Base-by-base conservation (phyloP, 2,797 vertebrate species). In the Alca torda region DNA sequence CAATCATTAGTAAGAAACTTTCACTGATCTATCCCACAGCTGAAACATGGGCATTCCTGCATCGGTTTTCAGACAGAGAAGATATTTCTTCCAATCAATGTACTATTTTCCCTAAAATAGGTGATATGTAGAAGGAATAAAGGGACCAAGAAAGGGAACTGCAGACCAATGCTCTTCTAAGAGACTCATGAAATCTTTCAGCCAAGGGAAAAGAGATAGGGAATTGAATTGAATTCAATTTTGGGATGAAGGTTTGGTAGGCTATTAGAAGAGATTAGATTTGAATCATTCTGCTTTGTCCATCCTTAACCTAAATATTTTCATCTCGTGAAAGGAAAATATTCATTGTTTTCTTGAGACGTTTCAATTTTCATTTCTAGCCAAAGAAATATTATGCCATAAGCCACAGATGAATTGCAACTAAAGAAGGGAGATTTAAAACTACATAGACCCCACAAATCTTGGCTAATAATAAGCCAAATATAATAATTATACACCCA, bases 341-440 rank as follows among this genome's bases (percentile, higher is more conserved):
- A 70, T 21, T 43, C 28, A 33, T 48, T 87, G 48, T 81, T 96
- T 95, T 91, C 48, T 93, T 75, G 33, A 90, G 39, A 72, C 21
- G 50, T 88, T 92, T 89, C 26, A 86, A 10, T 89, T 89, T 91
- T 89, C 6, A 63, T 81, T 95, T 90, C 65, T 81, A 76, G 33
- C 16, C 53, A 78, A 95, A 90, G 53, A 81, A 89, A 78, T 75
- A 54, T n/a, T 69, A 73, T 85, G 30, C 37, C 3, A 1, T 61
- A 85, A 87, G 12, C 20, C 78, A 81, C 60, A 87, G 64, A 45
- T 33, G 11, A 89, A 89, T 25, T 77, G 16, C 56, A 85, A 46
- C 64, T 80, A 50, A 80, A 81, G n/a, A 54, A 85, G 4, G 5
- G 16, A 87, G 15, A 57, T 91, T 80, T 91, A 80, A 89, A 86